Evolutionary conservation across 64 coral and sea anemone species (phyloP), one percentile per base, ranked within the genome.

Genomic region (Actinia equina): DNA sequence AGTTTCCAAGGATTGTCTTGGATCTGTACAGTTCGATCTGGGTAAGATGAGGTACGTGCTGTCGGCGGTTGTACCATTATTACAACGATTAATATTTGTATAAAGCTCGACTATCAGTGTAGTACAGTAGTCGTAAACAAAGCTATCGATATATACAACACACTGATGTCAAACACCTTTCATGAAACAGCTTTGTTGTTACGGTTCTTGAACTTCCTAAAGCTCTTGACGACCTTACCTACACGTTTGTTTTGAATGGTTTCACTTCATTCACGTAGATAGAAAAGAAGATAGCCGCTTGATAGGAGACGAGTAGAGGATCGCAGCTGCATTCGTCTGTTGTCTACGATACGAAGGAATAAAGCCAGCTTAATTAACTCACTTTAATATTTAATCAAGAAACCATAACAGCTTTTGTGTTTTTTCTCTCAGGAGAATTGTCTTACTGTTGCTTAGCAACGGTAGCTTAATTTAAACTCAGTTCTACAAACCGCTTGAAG

Each of bases 381-480:
- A 5, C 19, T 81, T 81, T 81, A 49, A 81, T 44, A 81, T 46
- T 81, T 81, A 81, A 81, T 81, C 14, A 79, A 79, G n/a, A 74
- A 41, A 7, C 69, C 22, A 27, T 8, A 74, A 71, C 65, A 74
- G 69, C 69, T 74, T 67, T 67, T 67, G 63, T 67, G 2, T 67
- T 67, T 22, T 0, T 67, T 67, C 69, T 14, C 69, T 74, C 25
- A 41, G 12, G 69, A 5, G 62, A 74, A 30, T 74, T 30, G 26
- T 30, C 27, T 0, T 74, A 41, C 25, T 74, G 69, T 74, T 41
- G 69, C 69, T 74, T 42, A 12, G 69, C 69, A 26, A 74, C 69
- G 10, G 26, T 3, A 30, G 25, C 26, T 11, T 0, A 65, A 65
- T 65, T 65, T n/a, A 65, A 65, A 2, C 5, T 25, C 5, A 23